These are phyloP conservation scores for Oreochromis grahami DNA, from an alignment of 2,797 vertebrate species.

Conservation along the genomic window DNA sequence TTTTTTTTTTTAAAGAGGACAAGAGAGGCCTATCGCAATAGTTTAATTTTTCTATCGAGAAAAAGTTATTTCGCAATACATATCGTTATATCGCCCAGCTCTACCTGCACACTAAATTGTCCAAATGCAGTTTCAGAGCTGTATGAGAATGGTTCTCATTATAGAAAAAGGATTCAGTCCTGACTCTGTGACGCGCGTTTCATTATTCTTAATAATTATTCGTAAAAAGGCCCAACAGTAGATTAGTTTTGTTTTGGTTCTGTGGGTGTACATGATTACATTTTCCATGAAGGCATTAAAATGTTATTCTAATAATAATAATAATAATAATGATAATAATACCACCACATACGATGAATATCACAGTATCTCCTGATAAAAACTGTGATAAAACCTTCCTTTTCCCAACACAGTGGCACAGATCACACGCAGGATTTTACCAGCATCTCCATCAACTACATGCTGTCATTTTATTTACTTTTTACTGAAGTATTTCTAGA, in stretches of 20 bases:
- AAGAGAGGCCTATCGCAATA: too few relatives aligned
- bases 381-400: neutral
- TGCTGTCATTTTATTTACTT: too few relatives aligned
- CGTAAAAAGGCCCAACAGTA: neutral
- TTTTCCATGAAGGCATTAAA: neutral
- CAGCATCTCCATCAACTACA: too few relatives aligned
- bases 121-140: neutral
- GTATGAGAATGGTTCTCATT: neutral
- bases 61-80: too few relatives aligned
- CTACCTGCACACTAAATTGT: neutral
- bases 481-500: too few relatives aligned
- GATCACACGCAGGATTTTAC: too few relatives aligned
- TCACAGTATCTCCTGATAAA: neutral
- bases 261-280: neutral
- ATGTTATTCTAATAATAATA: neutral
- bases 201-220: neutral
- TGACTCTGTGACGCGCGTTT: rapidly evolving
- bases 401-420: neutral
- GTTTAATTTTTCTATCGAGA: too few relatives aligned
- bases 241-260: neutral
- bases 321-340: neutral
- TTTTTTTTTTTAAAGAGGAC: too few relatives aligned
- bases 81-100: too few relatives aligned
- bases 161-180: neutral
- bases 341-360: neutral